Evolutionary conservation across 2,888 invertebrate genomes (phyloP).

Genomic region (Leptinotarsa tumamoca): DNA sequence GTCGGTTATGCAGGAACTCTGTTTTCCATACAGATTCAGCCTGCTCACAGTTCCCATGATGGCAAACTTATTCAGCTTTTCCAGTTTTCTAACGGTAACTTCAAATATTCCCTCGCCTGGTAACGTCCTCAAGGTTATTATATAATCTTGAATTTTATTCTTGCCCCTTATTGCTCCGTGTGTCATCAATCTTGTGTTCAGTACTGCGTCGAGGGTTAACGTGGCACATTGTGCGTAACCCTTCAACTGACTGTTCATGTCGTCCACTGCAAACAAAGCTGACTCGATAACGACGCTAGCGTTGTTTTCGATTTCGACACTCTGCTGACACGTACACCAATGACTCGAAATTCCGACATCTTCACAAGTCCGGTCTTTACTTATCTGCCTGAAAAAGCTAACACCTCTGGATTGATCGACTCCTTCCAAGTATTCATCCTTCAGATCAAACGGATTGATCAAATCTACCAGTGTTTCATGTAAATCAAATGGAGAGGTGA

Average conservation of each 20-base stretch:
- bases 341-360: conserved; percentile 83
- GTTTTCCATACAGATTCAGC: conserved; percentile 83
- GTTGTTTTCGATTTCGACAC: conserved; percentile 70
- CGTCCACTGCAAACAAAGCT: conserved; percentile 72
- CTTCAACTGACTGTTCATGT: conserved; percentile 75
- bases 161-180: conserved; percentile 62
- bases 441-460: conserved; percentile 64
- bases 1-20: conserved; percentile 82
- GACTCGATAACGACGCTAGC: conserved; percentile 71
- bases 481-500: conserved; percentile 88
- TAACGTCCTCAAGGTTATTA: conserved; percentile 72
- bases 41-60: conserved; percentile 82
- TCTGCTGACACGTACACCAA: conserved; percentile 89
- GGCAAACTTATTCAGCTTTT: conserved; percentile 61
- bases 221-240: conserved; percentile 75
- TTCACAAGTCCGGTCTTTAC: conserved; percentile 79
- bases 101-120: conserved; percentile 85
- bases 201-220: conserved; percentile 73
- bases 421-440: conserved; percentile 52
- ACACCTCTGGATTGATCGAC: conserved; percentile 24
- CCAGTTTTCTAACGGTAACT: conserved; percentile 74
- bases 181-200: conserved; percentile 76
- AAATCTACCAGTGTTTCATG: conserved; percentile 83
- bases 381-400: conserved; percentile 83
- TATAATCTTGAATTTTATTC: conserved; percentile 70